Evolutionary conservation across 2,797 vertebrate species (phyloP).

Genomic region (Schizopygopsis pylzovi): DNA sequence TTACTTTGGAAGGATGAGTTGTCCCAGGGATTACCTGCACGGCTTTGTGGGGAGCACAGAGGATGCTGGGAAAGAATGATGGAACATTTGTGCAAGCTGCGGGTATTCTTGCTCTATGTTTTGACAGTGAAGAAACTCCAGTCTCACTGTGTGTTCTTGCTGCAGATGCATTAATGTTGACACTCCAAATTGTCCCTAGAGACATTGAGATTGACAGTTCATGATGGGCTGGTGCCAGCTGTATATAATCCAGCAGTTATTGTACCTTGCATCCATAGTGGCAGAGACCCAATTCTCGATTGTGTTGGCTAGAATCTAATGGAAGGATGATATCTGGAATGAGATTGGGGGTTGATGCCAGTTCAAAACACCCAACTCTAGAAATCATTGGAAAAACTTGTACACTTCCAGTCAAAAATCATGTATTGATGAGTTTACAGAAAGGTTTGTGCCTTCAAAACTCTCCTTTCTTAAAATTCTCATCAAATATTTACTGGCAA

Average conservation of each 20-base stretch:
- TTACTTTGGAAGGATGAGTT: slow-evolving; percentile 29
- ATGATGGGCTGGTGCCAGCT: slow-evolving; percentile 69
- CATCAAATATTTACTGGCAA: background rate
- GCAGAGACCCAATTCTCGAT: slow-evolving; percentile 9
- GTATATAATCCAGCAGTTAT: slow-evolving; percentile 76
- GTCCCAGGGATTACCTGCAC: slow-evolving; percentile 34
- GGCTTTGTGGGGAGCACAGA: slow-evolving; percentile 18
- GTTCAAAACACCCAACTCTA: background rate
- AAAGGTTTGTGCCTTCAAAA: background rate
- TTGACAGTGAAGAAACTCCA: slow-evolving; percentile 72
- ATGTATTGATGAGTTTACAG: background rate
- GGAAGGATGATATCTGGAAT: slow-evolving; percentile 26
- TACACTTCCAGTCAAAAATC: slow-evolving; percentile 1
- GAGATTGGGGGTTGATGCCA: slow-evolving; percentile 14
- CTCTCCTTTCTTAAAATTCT: background rate
- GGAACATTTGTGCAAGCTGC: slow-evolving; percentile 48
- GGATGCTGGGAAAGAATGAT: slow-evolving; percentile 44
- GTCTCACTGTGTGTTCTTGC: slow-evolving; percentile 73
- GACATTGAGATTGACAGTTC: slow-evolving; percentile 76
- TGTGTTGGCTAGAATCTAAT: slow-evolving; percentile 27
- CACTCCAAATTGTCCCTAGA: slow-evolving; percentile 75
- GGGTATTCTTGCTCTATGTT: slow-evolving; percentile 63
- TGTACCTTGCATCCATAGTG: slow-evolving; percentile 11
- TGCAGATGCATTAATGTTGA: slow-evolving; percentile 79
- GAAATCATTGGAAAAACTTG: background rate